phyloP scores from a whole-genome alignment of 2,888 invertebrate species.

The Thymelicus sylvestris region DNA sequence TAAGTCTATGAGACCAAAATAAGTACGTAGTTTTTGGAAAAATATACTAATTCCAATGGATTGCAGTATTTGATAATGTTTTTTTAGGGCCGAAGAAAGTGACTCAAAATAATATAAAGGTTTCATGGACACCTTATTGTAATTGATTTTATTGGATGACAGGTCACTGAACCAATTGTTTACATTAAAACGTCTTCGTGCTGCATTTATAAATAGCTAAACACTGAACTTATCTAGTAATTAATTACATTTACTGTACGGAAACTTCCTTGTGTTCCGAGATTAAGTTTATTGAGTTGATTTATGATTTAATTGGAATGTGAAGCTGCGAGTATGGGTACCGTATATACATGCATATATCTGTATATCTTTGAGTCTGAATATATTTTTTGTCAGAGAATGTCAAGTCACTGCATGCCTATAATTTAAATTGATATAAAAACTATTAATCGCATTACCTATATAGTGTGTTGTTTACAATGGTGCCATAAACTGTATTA shows the following conservation, averaged over 20 bases:
- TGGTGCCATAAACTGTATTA: background rate
- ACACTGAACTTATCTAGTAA: conserved; percentile 21
- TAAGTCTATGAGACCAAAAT: no score
- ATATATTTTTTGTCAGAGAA: no score
- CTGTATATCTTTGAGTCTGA: no score
- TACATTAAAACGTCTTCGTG: conserved; percentile 22
- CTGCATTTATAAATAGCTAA: conserved; percentile 9
- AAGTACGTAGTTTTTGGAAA: no score
- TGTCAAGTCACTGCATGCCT: no score
- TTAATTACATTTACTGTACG: conserved; percentile 15
- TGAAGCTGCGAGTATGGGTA: background rate
- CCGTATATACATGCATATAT: no score
- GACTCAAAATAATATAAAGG: background rate
- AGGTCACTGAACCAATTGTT: conserved; percentile 41
- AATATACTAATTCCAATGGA: no score
- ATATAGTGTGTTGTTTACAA: background rate
- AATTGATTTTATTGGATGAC: conserved; percentile 37
- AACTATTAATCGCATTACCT: background rate
- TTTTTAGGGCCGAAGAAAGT: no score
- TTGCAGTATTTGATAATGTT: no score
- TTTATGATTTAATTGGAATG: background rate
- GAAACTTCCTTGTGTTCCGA: conserved; percentile 22
- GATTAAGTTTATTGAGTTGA: conserved; percentile 11
- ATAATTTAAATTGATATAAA: no score
- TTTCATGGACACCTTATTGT: conserved; percentile 10